These are phyloP conservation scores for Sebastes dallii DNA, from an alignment of 2,797 vertebrate species.

Conservation along the genomic window DNA sequence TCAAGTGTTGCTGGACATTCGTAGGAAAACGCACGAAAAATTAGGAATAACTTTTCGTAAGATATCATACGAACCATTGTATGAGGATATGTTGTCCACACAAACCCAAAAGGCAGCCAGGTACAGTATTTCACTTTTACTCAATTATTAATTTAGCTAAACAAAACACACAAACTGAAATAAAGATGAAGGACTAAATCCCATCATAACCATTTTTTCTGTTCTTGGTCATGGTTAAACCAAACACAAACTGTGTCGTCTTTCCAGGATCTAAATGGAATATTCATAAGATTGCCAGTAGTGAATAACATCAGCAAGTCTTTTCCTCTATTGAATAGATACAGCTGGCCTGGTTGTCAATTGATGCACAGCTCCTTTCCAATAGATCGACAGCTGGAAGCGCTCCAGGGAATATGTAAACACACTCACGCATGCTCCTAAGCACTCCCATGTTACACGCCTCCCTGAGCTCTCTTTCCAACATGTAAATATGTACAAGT, in stretches of 20 bases:
- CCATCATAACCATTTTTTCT: background rate
- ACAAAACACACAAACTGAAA: background rate
- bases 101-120: background rate
- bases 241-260: background rate
- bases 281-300: background rate
- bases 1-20: background rate
- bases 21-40: rapidly evolving
- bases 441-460: constrained; percentile 36
- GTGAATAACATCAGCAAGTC: constrained; percentile 14
- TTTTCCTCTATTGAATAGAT: constrained; percentile 28
- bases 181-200: background rate
- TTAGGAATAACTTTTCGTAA: background rate
- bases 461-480: constrained; percentile 2
- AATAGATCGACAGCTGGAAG: constrained; percentile 53
- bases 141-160: background rate
- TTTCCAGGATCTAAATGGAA: background rate
- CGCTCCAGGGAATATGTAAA: constrained; percentile 55
- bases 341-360: constrained; percentile 47
- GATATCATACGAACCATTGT: background rate
- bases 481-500: background rate
- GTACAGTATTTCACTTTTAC: background rate
- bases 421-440: constrained; percentile 16
- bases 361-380: constrained; percentile 38
- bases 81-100: background rate
- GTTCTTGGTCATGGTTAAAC: background rate